Base-by-base conservation (phyloP, 2,888 invertebrate genomes). In the Xylota segnis region DNA sequence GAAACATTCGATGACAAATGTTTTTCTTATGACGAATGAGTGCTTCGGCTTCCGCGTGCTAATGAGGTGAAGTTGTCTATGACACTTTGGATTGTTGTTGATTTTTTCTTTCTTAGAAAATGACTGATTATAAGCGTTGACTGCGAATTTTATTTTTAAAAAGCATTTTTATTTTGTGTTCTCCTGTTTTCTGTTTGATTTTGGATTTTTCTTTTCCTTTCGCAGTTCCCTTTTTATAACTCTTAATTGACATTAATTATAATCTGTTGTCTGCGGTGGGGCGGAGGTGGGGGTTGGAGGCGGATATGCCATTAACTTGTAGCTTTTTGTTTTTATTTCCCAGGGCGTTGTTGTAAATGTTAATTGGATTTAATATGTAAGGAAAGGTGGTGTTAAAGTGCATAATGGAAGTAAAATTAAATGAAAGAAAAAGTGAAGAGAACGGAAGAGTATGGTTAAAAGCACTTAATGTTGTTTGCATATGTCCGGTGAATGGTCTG, bases 1-100 rank as follows among this genome's bases (percentile, higher is more conserved):
- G 23, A 23, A 34, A 66, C 3, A 12, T 7, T 10, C 50, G 58
- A 71, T 71, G 58, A 59, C 71, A 77, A 77, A 74, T 83, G 72
- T 66, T 78, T 83, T 83, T 78, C 61, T 72, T 83, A 72, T 83
- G 72, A 72, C 54, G 37, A 83, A 70, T 76, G 32, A 47, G 23
- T 43, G 47, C 40, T 10, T 16, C 32, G 14, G 40, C 14, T 79
- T 66, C 50, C 50, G 50, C 37, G 58, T 37, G 34, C 27, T 76
- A 58, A 66, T 66, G 45, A 56, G 16, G 34, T 45, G 54, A 58
- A 71, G 27, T 63, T 52, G 32, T 43, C 74, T 52, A 61, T 50
- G 40, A 61, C 72, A 54, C 61, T 34, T 50, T 23, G 50, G 27
- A n/a, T 43, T 50, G 23, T 52, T 52, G 66, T 23, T 65, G 4